These are phyloP conservation scores for Eupelmus urozonus DNA, from an alignment of 2,888 invertebrate genomes.

Conservation along the genomic window DNA sequence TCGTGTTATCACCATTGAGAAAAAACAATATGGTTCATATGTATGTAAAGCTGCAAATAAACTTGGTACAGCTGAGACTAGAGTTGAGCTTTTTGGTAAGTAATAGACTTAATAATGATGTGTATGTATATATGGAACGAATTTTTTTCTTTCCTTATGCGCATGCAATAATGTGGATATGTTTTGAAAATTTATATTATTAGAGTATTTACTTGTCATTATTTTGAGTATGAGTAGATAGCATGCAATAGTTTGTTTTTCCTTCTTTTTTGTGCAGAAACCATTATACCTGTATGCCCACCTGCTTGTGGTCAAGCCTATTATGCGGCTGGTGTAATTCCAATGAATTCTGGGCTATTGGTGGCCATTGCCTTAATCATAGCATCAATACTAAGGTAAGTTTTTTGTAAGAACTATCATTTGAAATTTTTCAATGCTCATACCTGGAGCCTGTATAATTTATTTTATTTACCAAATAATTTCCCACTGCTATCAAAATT, in stretches of 20 bases:
- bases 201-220: background rate
- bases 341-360: slow-evolving; percentile 77
- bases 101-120: slow-evolving; percentile 51
- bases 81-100: slow-evolving; percentile 90
- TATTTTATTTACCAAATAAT: too few relatives aligned
- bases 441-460: too few relatives aligned
- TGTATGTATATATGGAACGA: background rate
- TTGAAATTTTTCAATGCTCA: too few relatives aligned
- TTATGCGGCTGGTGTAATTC: slow-evolving; percentile 81
- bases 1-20: slow-evolving; percentile 93
- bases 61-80: slow-evolving; percentile 88
- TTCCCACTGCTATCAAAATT: too few relatives aligned
- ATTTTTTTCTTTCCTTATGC: slow-evolving; percentile 6
- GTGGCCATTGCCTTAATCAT: slow-evolving; percentile 78
- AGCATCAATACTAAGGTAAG: slow-evolving; percentile 77
- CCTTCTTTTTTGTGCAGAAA: slow-evolving; percentile 82
- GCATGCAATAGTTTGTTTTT: slow-evolving; percentile 73
- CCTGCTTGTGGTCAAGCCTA: slow-evolving; percentile 90
- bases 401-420: slow-evolving; percentile 55
- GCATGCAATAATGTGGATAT: slow-evolving; percentile 36
- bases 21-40: slow-evolving; percentile 91
- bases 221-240: slow-evolving; percentile 63
- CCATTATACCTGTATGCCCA: slow-evolving; percentile 94
- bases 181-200: background rate
- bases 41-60: slow-evolving; percentile 93